Percentiles rank a stretch among this genome's conserved stretches.
These are phyloP conservation scores for Meriones psammophilus DNA, from an alignment of 2,797 vertebrate species.

Conservation along the genomic window DNA sequence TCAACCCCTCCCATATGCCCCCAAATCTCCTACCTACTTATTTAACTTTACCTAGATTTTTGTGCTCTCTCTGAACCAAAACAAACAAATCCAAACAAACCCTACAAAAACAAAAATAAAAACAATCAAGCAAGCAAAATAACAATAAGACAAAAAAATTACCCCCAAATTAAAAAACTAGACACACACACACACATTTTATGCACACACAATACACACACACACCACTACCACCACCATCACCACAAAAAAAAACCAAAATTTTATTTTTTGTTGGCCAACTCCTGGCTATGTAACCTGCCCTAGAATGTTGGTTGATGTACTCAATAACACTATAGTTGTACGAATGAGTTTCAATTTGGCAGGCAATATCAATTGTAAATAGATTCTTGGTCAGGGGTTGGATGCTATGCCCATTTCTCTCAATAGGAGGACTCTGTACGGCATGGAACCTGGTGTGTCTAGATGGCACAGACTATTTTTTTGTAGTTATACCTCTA, in stretches of 20 bases:
- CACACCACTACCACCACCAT: no score
- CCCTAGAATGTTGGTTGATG: not conserved
- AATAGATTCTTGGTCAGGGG: not conserved
- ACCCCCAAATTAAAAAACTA: no score
- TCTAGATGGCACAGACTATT: not conserved
- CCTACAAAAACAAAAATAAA: not conserved
- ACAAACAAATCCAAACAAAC: not conserved
- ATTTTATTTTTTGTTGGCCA: not conserved
- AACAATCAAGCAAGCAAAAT: not conserved
- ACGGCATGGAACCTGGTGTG: not conserved
- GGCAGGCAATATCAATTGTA: not conserved
- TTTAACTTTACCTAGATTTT: not conserved
- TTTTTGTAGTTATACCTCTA: not conserved
- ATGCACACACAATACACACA: no score
- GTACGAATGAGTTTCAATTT: not conserved
- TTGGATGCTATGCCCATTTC: not conserved
- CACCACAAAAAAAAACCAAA: not conserved
- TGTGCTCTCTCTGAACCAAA: not conserved
- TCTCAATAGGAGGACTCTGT: not conserved
- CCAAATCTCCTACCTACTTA: not conserved
- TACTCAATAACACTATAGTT: not conserved
- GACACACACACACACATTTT: no score
- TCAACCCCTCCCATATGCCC: not conserved
- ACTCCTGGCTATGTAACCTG: not conserved
- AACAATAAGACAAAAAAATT: not conserved